Evolutionary conservation across 2,888 invertebrate species (phyloP).

Genomic region (Nemotelus nigrinus): DNA sequence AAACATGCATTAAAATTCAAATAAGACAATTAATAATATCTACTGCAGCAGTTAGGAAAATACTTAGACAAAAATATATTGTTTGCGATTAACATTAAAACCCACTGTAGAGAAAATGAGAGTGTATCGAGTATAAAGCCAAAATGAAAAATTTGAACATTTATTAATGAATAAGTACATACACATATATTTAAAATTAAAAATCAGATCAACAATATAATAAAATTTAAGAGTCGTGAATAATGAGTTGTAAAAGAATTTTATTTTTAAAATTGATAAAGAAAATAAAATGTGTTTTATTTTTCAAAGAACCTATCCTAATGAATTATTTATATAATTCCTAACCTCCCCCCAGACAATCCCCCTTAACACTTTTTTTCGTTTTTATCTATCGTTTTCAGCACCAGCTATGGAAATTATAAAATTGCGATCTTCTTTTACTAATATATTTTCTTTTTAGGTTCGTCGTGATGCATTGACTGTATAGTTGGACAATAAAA

Average conservation of each 20-base stretch:
- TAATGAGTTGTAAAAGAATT: slow-evolving; percentile 40
- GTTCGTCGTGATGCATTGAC: not conserved
- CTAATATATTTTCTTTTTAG: slow-evolving; percentile 41
- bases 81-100: too few relatives aligned
- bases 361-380: not conserved
- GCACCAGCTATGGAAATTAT: not conserved
- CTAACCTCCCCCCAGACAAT: not conserved
- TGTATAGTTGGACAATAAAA: too few relatives aligned
- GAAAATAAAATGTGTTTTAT: slow-evolving; percentile 29
- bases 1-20: too few relatives aligned
- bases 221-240: slow-evolving; percentile 4
- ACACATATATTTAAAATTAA: slow-evolving; percentile 5
- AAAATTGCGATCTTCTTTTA: not conserved
- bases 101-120: not conserved
- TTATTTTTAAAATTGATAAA: slow-evolving; percentile 33
- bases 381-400: not conserved
- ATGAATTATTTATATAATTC: too few relatives aligned
- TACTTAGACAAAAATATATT: too few relatives aligned
- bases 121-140: slow-evolving; percentile 30
- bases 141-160: slow-evolving; percentile 35
- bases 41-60: too few relatives aligned
- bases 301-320: slow-evolving; percentile 1
- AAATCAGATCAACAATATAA: slow-evolving; percentile 15
- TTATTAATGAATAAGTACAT: slow-evolving; percentile 28
- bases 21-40: too few relatives aligned